Base-by-base conservation (phyloP, 2,113 vertebrate genomes). In the Ameiurus melas region DNA sequence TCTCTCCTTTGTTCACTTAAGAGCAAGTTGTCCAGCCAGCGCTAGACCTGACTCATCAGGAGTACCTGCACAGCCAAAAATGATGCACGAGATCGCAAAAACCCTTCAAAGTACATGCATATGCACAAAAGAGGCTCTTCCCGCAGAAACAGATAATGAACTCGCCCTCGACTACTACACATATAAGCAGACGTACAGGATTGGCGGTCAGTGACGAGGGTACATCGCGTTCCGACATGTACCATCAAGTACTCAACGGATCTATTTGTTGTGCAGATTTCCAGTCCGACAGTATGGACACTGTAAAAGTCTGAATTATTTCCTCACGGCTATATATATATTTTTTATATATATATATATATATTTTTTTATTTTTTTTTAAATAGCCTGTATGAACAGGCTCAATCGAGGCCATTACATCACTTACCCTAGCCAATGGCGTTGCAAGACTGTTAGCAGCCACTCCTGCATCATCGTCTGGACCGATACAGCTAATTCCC, bases 391-490 rank as follows among this genome's bases (percentile, higher is more conserved):
- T 51, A 82, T 84, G 95, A 92, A 93, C 94, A 92, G 93, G 93
- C 94, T 93, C 75, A 73, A 93, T 94, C 92, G 91, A 98, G 97
- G 95, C 95, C 96, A 96, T 98, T 97, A 98, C 98, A 98, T 99
- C 98, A 99, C 97, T 97, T 94, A 95, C 95, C 95, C 94, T 96
- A 97, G 96, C 98, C 98, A 99, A 99, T 98, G 95, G 95, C 94
- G 95, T 92, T 95, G 95, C 95, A 94, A 96, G 94, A 96, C 95
- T 96, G 96, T 96, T 96, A 96, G 94, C 96, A 95, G 96, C 96
- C 96, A 94, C 96, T 97, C 96, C 96, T 96, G 96, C 93, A 95
- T 95, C 95, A 94, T 90, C 90, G 90, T 88, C 89, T 86, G 90
- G 87, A 80, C 73, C 80, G 90, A 90, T 94, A 93, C 94, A 91